Evolutionary conservation across 1,140 invertebrate genomes (phyloP).

Genomic region (Euborellia annulipes): DNA sequence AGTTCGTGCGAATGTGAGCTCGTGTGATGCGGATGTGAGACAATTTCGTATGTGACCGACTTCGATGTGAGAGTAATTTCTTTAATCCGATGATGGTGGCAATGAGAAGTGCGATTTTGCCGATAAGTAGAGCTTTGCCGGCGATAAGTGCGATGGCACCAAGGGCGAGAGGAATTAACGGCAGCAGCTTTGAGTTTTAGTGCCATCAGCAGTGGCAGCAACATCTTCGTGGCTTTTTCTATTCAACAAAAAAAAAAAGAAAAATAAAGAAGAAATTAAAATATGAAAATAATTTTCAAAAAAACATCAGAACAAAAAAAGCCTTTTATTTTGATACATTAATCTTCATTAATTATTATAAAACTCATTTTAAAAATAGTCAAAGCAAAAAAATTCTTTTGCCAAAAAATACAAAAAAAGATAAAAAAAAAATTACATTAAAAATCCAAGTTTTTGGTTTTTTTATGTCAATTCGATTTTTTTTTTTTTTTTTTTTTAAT

Average conservation of each 20-base stretch:
- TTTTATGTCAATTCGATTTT: too few species aligned
- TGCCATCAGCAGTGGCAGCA: slow-evolving; percentile 57
- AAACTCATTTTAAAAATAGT: too few species aligned
- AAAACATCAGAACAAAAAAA: too few species aligned
- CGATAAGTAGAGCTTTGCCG: slow-evolving; percentile 65
- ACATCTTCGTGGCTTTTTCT: slow-evolving; percentile 58
- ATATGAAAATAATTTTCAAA: too few species aligned
- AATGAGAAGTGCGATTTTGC: slow-evolving; percentile 65
- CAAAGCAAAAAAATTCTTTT: too few species aligned
- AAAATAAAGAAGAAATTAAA: too few species aligned
- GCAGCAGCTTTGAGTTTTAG: slow-evolving; percentile 61
- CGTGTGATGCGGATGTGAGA: slow-evolving; percentile 61
- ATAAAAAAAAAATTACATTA: too few species aligned
- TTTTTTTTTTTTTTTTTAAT: too few species aligned
- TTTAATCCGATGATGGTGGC: slow-evolving; percentile 67
- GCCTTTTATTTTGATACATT: too few species aligned
- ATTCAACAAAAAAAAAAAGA: slow-evolving; percentile 12
- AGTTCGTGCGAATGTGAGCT: slow-evolving; percentile 39
- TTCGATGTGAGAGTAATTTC: slow-evolving; percentile 55
- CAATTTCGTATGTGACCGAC: slow-evolving; percentile 70
- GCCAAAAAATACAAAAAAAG: too few species aligned
- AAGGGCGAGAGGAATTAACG: slow-evolving; percentile 52
- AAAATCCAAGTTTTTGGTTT: too few species aligned
- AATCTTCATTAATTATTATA: too few species aligned
- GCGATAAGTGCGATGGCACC: slow-evolving; percentile 67